These are phyloP conservation scores for Marmota flaviventris DNA, from an alignment of 2,113 vertebrate species.

Conservation along the genomic window DNA sequence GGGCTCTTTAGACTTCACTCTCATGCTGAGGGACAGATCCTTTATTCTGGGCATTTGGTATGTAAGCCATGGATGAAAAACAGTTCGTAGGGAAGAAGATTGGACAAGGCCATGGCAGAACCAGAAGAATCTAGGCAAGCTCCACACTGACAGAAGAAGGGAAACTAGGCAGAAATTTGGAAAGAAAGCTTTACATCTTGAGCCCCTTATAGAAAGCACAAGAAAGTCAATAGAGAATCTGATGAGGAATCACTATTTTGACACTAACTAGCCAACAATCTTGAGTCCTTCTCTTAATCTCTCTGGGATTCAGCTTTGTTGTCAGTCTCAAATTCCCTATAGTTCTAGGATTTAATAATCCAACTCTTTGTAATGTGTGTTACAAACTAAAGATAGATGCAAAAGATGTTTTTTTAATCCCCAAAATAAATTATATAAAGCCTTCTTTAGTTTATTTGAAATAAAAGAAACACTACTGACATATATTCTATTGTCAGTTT, in stretches of 20 bases:
- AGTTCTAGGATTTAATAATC: constrained; percentile 14
- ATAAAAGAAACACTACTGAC: background rate
- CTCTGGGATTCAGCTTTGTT: background rate
- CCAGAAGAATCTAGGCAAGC: background rate
- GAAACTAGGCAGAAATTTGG: background rate
- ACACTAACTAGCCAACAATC: background rate
- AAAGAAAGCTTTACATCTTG: constrained; percentile 13
- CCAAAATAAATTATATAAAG: constrained; percentile 11
- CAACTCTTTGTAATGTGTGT: background rate
- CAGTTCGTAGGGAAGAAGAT: background rate
- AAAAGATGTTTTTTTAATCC: constrained; percentile 29
- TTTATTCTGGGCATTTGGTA: constrained; percentile 1
- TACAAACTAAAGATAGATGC: background rate
- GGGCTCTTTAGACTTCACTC: background rate
- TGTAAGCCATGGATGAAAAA: background rate
- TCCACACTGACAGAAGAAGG: background rate
- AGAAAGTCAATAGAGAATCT: constrained; percentile 27
- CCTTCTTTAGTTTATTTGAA: background rate
- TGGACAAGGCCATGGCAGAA: background rate
- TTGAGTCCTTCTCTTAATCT: background rate
- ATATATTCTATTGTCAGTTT: constrained; percentile 23
- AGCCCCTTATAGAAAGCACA: background rate
- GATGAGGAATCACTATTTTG: background rate
- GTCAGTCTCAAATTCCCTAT: background rate
- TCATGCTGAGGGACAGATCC: background rate